phyloP scores from a whole-genome alignment of 2,113 vertebrate species.

The Hypomesus transpacificus region DNA sequence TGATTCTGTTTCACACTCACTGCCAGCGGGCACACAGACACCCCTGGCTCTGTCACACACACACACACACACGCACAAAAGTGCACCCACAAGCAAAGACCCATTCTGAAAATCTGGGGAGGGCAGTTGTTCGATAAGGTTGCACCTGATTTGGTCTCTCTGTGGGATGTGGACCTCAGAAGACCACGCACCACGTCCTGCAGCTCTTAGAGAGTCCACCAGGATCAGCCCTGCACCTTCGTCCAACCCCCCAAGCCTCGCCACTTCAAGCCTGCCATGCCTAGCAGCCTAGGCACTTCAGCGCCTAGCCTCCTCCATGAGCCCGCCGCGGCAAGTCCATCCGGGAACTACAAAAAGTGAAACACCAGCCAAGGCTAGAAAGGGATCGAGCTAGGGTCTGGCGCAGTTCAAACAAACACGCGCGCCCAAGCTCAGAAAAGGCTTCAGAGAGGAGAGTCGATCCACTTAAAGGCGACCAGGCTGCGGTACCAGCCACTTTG shows the following conservation, averaged over 20 bases:
- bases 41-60: background rate
- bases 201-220: no score
- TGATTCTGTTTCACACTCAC: constrained; percentile 30
- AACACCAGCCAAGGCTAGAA: background rate
- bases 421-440: background rate
- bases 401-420: background rate
- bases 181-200: no score
- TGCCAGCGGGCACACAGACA: background rate
- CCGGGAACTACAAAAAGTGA: background rate
- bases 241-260: no score
- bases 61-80: background rate
- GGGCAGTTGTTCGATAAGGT: no score
- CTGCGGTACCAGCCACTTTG: background rate
- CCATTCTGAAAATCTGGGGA: background rate
- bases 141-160: no score
- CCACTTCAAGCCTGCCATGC: no score
- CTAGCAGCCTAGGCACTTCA: background rate
- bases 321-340: background rate
- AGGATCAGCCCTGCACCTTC: no score
- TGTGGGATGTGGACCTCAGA: no score
- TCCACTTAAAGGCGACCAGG: constrained; percentile 26
- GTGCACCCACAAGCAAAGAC: background rate
- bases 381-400: no score
- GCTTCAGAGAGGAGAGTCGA: constrained; percentile 37
- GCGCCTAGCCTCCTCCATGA: background rate